Base-by-base conservation (phyloP, 1,140 invertebrate genomes). In the Lysiphlebus fabarum region DNA sequence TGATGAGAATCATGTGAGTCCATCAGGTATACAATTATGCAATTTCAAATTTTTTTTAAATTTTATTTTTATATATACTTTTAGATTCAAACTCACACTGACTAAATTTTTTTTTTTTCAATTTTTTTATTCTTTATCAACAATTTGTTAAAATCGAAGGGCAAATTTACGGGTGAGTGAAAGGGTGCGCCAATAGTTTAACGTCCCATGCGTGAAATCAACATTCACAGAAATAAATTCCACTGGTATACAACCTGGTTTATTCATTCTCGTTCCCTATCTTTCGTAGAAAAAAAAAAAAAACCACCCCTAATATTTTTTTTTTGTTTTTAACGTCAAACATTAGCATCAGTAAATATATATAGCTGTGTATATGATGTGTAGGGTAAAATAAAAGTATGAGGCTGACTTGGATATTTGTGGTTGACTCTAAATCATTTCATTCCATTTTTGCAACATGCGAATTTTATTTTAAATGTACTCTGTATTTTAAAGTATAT, bases 221-320 rank as follows among this genome's bases (percentile, higher is more conserved):
- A 67, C 69, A 67, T 67, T 68, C 55, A 56, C 43, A 53, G 37
- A 68, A 69, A 68, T 71, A 69, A 69, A 69, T 71, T 66, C 62
- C 53, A 59, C 38, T 43, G 62, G 17, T 26, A 26, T 26, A 26
- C 17, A 26, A 26, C 17, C 17, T 26, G 36, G 26, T 38, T 17
- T 14, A 47, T 12, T 11, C 7, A 14, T 47, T 14, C 12, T 47
- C 45, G 4, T 47, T 12, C 12, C 26, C 12, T 9, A 11, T 47
- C 8, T 12, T 12, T 1, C 8, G 1, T 1, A 14, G 5, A 12
- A 47, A n/a, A 12, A 47, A 17, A 17, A 17, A 26, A 26, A 26
- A 26, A 26, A 26, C 17, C 17, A 26, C 17, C 17, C 17, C 17
- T 26, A 1, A 26, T 26, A 2, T 26, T 26, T 26, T 26, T 2